Percentiles rank a stretch among this genome's conserved stretches.
phyloP scores from a whole-genome alignment of 1,140 invertebrate species.

The Macrostomum lignano region DNA sequence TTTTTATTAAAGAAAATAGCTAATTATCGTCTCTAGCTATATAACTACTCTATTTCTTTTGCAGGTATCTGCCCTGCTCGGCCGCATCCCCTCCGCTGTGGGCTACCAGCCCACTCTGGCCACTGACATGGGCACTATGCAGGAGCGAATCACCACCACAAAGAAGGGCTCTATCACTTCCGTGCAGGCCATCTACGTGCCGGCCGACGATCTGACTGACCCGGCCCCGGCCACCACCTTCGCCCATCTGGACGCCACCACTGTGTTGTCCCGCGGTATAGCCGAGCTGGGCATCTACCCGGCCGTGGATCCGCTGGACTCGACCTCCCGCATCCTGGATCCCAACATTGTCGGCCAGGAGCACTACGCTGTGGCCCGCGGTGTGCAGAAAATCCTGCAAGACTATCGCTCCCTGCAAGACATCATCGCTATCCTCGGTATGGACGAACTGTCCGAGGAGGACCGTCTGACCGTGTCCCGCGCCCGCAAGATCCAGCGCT shows the following conservation, averaged over 20 bases:
- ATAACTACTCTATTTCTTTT: too few relatives aligned
- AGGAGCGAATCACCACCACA: slow-evolving; percentile 93
- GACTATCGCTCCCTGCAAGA: slow-evolving; percentile 81
- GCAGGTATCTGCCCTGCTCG: slow-evolving; percentile 69
- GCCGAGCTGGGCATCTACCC: slow-evolving; percentile 84
- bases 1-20: too few relatives aligned
- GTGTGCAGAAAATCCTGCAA: slow-evolving; percentile 85
- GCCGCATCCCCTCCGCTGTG: slow-evolving; percentile 94
- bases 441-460: slow-evolving; percentile 96
- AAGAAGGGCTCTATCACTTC: slow-evolving; percentile 96
- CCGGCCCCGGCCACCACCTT: slow-evolving; percentile 91
- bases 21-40: too few relatives aligned
- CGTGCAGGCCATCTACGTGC: slow-evolving; percentile 79
- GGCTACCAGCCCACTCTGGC: slow-evolving; percentile 90
- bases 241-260: slow-evolving; percentile 93
- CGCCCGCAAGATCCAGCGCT: slow-evolving; percentile 84
- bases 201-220: slow-evolving; percentile 93
- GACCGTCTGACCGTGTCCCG: slow-evolving; percentile 83
- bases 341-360: slow-evolving; percentile 76
- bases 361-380: slow-evolving; percentile 75
- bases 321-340: slow-evolving; percentile 90
- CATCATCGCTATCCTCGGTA: slow-evolving; percentile 92
- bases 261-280: slow-evolving; percentile 86
- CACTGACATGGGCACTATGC: slow-evolving; percentile 98
- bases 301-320: slow-evolving; percentile 88